These are phyloP conservation scores for Rachycentron canadum DNA, from an alignment of 2,797 vertebrate species.

Conservation along the genomic window DNA sequence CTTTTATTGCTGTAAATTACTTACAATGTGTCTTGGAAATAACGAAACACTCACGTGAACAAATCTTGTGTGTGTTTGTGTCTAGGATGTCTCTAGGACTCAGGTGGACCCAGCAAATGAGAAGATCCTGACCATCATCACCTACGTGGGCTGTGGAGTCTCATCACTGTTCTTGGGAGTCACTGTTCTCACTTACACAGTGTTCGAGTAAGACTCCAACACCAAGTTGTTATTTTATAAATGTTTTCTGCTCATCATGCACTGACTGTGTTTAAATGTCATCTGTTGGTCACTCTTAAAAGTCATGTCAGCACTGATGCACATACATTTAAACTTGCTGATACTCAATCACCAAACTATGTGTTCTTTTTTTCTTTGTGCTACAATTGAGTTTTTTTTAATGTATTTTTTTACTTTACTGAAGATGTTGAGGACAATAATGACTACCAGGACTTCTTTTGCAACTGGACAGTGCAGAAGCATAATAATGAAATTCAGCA, in stretches of 20 bases:
- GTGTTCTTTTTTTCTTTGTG: not conserved
- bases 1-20: not conserved
- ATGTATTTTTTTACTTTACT: too few species aligned
- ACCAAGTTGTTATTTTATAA: not conserved
- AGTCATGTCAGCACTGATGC: not conserved
- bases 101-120: conserved; percentile 79
- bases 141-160: conserved; percentile 89
- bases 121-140: conserved; percentile 87
- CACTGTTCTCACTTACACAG: conserved; percentile 88
- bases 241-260: not conserved
- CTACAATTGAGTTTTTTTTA: not conserved
- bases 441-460: too few species aligned
- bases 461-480: too few species aligned
- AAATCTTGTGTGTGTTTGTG: conserved; percentile 15
- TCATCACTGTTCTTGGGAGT: conserved; percentile 92
- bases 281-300: not conserved
- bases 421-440: too few species aligned
- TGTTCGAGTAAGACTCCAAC: conserved; percentile 88
- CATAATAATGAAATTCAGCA: not conserved
- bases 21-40: too few species aligned
- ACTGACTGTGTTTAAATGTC: conserved; percentile 12
- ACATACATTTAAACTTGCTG: not conserved
- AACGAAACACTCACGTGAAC: not conserved
- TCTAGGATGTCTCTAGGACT: conserved; percentile 87
- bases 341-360: not conserved